phyloP scores from a whole-genome alignment of 2,888 invertebrate genomes.

The Protodeltote pygarga region DNA sequence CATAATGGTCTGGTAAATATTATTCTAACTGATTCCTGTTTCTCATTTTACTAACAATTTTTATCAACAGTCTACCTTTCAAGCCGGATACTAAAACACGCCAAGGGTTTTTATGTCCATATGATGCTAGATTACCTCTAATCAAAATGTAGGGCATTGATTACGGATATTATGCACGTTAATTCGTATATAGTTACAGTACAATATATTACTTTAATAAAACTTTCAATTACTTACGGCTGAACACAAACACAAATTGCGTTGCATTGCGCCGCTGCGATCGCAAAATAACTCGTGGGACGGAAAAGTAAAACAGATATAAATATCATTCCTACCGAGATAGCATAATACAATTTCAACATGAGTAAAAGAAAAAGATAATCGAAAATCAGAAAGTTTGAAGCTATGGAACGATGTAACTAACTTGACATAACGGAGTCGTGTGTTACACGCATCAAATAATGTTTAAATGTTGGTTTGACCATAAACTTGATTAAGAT shows the following conservation, averaged over 20 bases:
- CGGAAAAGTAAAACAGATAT: not conserved
- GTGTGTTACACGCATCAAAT: too few relatives aligned
- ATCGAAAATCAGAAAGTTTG: not conserved
- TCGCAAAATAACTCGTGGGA: not conserved
- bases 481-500: too few relatives aligned
- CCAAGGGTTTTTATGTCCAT: constrained; percentile 95
- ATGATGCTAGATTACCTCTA: constrained; percentile 95
- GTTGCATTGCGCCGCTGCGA: constrained; percentile 6
- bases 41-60: constrained; percentile 50
- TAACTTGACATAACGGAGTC: too few relatives aligned
- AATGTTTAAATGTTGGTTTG: too few relatives aligned
- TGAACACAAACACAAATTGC: constrained; percentile 39
- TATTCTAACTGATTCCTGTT: too few relatives aligned
- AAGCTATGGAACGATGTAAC: constrained; percentile 4
- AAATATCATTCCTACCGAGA: constrained; percentile 22
- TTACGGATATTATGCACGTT: constrained; percentile 69
- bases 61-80: constrained; percentile 88
- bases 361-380: constrained; percentile 15
- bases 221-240: constrained; percentile 43
- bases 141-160: constrained; percentile 96
- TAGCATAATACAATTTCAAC: not conserved
- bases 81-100: constrained; percentile 95
- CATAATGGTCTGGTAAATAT: too few relatives aligned
- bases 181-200: constrained; percentile 32
- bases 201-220: constrained; percentile 29